Base-by-base conservation (phyloP, 2,888 invertebrate species). In the Pedicia rivosa region DNA sequence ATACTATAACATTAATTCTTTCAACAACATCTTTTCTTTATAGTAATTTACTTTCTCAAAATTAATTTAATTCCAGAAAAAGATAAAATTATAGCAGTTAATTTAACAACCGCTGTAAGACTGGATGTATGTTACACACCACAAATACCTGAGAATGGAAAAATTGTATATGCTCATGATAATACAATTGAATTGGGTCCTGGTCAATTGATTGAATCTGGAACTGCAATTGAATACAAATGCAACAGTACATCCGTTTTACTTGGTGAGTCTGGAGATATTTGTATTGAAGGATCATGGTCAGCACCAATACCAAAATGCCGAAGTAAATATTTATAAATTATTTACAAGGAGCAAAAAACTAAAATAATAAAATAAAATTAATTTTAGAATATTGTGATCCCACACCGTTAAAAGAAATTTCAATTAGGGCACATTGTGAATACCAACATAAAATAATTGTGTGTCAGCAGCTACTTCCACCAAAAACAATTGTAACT, bases 241-340 rank as follows among this genome's bases (percentile, higher is more conserved):
- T 43, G 43, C 24, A 8, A 15, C 7, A 24, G 30, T 4, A 36
- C 20, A 14, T 29, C 39, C 13, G 16, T 38, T 6, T 12, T 42
- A 14, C 30, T 39, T 9, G 40, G 40, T 7, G 9, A 10, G 10
- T 6, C 16, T 8, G 36, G 10, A 8, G 38, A 42, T 38, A 22
- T 17, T 30, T 43, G 43, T 31, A 24, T 25, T 5, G 20, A 38
- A 13, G 40, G 40, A 6, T 5, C 29, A 9, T 43, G 39, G 40
- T 1, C 30, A 3, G 9, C 3, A 17, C 10, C 22, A 16, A 29
- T 30, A 8, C 42, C 43, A 12, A 26, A 13, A 20, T 43, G 43
- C 14, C 12, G n/a, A 19, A 39, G 43, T 43, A 37, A n/a, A n/a
- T n/a, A n/a, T n/a, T n/a, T n/a, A n/a, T n/a, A n/a, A n/a, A n/a